These are phyloP conservation scores for Brenthis hecate DNA, from an alignment of 2,888 invertebrate genomes.

Conservation along the genomic window DNA sequence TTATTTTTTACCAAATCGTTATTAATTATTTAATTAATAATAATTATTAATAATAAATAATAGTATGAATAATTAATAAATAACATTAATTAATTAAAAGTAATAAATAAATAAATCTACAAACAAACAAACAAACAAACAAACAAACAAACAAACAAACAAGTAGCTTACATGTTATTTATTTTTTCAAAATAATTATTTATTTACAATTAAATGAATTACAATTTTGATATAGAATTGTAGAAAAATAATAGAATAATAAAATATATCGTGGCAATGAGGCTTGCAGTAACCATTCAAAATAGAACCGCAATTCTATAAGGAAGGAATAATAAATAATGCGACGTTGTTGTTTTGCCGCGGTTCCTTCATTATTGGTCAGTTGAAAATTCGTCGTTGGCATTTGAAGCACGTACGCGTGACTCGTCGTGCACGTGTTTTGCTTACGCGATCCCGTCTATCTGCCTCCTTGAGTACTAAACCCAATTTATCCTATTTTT, in stretches of 20 bases:
- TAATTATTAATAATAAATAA: too few relatives aligned
- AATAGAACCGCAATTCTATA: conserved; percentile 14
- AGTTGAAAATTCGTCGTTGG: conserved; percentile 29
- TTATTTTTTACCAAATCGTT: too few relatives aligned
- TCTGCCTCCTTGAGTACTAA: conserved; percentile 33
- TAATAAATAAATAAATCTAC: too few relatives aligned
- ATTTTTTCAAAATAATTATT: background rate
- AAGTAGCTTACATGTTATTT: too few relatives aligned
- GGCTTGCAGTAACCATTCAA: conserved; percentile 12
- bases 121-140: too few relatives aligned
- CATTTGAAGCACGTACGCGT: conserved; percentile 41
- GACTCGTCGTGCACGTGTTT: conserved; percentile 40
- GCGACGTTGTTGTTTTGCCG: conserved; percentile 24
- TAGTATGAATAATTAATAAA: too few relatives aligned
- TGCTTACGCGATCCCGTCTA: conserved; percentile 37
- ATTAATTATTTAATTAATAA: too few relatives aligned
- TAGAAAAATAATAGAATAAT: conserved; percentile 5
- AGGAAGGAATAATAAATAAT: conserved; percentile 8
- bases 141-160: too few relatives aligned
- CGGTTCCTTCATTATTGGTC: conserved; percentile 33
- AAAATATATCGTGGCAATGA: conserved; percentile 18
- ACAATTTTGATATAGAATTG: conserved; percentile 3
- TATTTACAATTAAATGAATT: conserved; percentile 8
- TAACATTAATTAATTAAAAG: too few relatives aligned
- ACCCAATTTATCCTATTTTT: conserved; percentile 38